Percentiles rank a stretch among this genome's conserved stretches.
Conservation (phyloP, 2,113 vertebrate species). For the Mixornis gularis region DNA sequence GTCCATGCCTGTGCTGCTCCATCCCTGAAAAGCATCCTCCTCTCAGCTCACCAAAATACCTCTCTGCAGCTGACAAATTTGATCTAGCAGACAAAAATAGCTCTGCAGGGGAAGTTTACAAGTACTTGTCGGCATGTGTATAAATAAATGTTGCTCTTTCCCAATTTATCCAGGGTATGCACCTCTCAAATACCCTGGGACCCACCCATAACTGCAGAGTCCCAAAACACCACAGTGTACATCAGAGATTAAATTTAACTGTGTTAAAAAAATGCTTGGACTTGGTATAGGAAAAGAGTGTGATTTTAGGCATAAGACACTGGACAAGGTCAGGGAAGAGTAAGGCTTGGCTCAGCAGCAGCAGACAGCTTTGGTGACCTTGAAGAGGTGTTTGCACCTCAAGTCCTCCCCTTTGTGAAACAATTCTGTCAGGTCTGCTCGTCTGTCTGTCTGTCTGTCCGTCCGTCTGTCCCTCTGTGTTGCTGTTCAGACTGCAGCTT, state of each 20-base stretch:
- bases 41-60: conserved; percentile 35
- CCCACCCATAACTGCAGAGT: background rate
- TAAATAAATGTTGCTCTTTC: conserved; percentile 40
- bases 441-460: no score
- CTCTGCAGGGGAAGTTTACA: conserved; percentile 39
- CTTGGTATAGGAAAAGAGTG: background rate
- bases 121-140: background rate
- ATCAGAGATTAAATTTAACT: background rate
- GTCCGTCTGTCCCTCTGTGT: background rate
- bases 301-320: background rate
- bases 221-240: background rate
- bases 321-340: background rate
- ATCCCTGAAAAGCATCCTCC: conserved; percentile 33
- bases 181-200: background rate
- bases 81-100: conserved; percentile 25
- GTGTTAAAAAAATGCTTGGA: background rate
- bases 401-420: background rate
- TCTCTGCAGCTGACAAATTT: conserved; percentile 27
- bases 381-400: background rate
- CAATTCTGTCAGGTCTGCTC: background rate
- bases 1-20: background rate
- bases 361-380: background rate
- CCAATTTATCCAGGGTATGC: background rate
- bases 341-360: background rate
- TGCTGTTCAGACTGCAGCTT: background rate